Evolutionary conservation across 2,797 vertebrate genomes (phyloP).

Genomic region (Sebastiscus tertius): DNA sequence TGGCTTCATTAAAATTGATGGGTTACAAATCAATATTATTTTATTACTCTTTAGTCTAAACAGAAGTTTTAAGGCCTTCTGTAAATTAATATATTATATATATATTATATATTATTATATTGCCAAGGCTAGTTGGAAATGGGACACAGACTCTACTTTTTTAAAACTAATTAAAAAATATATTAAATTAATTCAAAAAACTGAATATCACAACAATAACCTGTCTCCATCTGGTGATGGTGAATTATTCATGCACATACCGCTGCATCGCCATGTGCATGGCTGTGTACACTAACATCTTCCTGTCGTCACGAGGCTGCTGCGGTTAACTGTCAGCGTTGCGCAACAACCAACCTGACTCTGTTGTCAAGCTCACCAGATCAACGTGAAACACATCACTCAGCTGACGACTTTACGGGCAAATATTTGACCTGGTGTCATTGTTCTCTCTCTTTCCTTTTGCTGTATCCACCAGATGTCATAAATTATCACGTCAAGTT

Average conservation of each 20-base stretch:
- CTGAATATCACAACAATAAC: no score
- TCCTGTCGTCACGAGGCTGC: background rate
- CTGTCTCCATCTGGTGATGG: background rate
- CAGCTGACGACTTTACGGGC: background rate
- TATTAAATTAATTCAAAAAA: background rate
- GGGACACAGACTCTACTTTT: background rate
- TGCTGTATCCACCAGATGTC: fast-evolving
- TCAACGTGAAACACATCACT: background rate
- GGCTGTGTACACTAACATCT: background rate
- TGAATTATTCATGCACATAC: background rate
- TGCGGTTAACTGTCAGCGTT: slow-evolving; percentile 12
- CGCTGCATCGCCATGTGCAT: background rate
- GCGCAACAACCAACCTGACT: slow-evolving; percentile 27
- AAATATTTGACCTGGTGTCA: no score
- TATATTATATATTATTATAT: no score
- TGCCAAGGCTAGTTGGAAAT: no score
- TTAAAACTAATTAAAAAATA: background rate
- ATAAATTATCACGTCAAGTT: background rate
- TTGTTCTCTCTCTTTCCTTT: no score
- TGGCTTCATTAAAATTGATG: background rate
- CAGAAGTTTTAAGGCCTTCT: background rate
- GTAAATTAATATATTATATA: no score
- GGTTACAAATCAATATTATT: background rate
- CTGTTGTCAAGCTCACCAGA: slow-evolving; percentile 12
- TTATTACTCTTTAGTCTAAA: background rate